Evolutionary conservation across 2,113 vertebrate species (phyloP), one percentile per base, ranked within the genome.

Genomic region (Caranx ignobilis): DNA sequence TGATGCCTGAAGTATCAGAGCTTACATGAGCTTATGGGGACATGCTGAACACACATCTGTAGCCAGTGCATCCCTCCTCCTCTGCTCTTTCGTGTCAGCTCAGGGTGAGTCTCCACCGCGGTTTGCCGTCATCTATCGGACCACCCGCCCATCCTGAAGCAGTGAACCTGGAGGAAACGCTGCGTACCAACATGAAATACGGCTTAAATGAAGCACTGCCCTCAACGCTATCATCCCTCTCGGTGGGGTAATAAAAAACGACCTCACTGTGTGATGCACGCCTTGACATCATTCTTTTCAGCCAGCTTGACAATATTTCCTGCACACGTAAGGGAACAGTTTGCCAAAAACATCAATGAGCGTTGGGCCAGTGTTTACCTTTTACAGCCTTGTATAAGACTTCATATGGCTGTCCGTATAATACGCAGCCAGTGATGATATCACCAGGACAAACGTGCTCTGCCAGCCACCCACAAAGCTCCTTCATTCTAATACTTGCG

Each of bases 271-370:
- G 89, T 82, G 84, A 84, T 79, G 82, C 55, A 56, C 70, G 70
- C 56, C 66, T 84, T 88, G 75, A 91, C 84, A 89, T 91, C 81
- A 87, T 60, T 87, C 68, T 73, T 80, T 85, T 88, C 75, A 80
- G 76, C 87, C 72, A 65, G 67, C 62, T 55, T 71, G 60, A 88
- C 77, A 59, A 64, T 79, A 77, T 91, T 90, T 88, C 83, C 79
- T 88, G 82, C 88, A 83, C 60, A 88, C 79, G 71, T 85, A 73
- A 85, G 85, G 67, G 52, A 76, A 47, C 52, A 26, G 65, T 60
- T 61, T 82, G 83, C 91, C 91, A 91, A 92, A 83, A 86, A 85
- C 80, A 90, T 84, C 82, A 93, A 35, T 75, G 71, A 31, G 61
- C 64, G 82, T 85, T 83, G 83, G 84, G 37, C 52, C 67, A 52